Evolutionary conservation across 2,113 vertebrate species (phyloP).

Genomic region (Rhagologus leucostigma): DNA sequence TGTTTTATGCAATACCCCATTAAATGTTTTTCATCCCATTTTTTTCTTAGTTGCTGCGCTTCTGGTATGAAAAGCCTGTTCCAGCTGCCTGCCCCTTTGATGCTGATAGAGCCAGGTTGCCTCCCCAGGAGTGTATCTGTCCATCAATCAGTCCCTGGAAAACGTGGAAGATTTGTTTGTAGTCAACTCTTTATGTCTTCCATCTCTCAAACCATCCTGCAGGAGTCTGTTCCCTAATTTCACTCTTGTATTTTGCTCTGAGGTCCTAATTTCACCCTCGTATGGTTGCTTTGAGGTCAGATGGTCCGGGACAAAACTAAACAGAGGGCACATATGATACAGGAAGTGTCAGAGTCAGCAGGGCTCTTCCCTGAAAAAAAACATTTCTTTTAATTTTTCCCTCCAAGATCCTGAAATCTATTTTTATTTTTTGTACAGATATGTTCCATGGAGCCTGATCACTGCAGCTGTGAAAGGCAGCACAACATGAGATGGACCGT

Average conservation of each 20-base stretch:
- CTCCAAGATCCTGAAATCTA: background rate
- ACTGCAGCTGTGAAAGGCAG: background rate
- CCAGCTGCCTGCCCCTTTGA: background rate
- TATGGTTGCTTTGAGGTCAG: background rate
- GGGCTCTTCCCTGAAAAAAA: background rate
- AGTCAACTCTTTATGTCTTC: background rate
- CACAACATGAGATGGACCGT: background rate
- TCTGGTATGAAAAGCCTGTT: background rate
- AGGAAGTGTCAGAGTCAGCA: background rate
- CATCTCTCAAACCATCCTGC: background rate
- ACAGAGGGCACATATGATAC: background rate
- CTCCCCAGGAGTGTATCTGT: background rate
- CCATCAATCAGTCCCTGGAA: background rate
- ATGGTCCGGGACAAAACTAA: background rate
- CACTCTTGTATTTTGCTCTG: background rate
- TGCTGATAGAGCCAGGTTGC: background rate
- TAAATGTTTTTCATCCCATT: background rate
- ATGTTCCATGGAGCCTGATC: background rate
- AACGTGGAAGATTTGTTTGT: background rate
- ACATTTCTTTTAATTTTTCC: background rate
- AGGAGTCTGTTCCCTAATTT: background rate
- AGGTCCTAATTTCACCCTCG: background rate
- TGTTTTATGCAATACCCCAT: constrained; percentile 14
- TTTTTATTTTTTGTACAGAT: background rate
- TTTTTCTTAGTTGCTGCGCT: background rate